Percentiles rank a stretch among this genome's conserved stretches.
phyloP scores from a whole-genome alignment of 1,140 invertebrate genomes.

The Drosophila lacteicornis region DNA sequence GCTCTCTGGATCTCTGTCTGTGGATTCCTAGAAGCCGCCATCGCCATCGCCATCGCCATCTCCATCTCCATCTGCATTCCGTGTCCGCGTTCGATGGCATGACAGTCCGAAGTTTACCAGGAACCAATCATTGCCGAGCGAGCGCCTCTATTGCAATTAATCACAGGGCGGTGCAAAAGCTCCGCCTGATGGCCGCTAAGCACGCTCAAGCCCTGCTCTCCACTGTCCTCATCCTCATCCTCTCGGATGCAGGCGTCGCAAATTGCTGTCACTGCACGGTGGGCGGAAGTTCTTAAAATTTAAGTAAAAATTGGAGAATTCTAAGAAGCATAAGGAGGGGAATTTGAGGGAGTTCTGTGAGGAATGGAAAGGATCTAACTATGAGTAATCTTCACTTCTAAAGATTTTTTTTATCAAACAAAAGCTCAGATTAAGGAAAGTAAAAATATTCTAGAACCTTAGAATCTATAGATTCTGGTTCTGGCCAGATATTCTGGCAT shows the following conservation, averaged over 20 bases:
- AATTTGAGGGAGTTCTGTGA: too few relatives aligned
- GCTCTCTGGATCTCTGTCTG: slow-evolving; percentile 8
- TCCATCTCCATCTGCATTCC: slow-evolving; percentile 17
- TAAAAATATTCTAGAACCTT: too few relatives aligned
- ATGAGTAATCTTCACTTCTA: too few relatives aligned
- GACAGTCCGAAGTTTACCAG: slow-evolving; percentile 62
- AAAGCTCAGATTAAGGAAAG: too few relatives aligned
- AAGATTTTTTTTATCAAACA: too few relatives aligned
- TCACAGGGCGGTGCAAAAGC: slow-evolving; percentile 68
- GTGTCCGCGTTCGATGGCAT: slow-evolving; percentile 49
- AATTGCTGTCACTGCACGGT: slow-evolving; percentile 56
- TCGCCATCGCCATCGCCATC: slow-evolving; percentile 18
- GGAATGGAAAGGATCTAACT: too few relatives aligned
- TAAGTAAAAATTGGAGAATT: not conserved
- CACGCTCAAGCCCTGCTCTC: slow-evolving; percentile 39
- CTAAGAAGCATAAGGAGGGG: not conserved
- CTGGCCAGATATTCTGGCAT: too few relatives aligned
- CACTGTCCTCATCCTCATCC: slow-evolving; percentile 2
- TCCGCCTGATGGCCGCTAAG: slow-evolving; percentile 61
- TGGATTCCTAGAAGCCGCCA: slow-evolving; percentile 46
- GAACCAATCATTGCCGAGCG: slow-evolving; percentile 73
- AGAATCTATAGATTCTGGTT: too few relatives aligned
- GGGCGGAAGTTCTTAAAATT: not conserved
- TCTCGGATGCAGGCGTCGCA: slow-evolving; percentile 36
- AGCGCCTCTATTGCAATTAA: slow-evolving; percentile 72